These are phyloP conservation scores for Scomber scombrus DNA, from an alignment of 2,113 vertebrate genomes.

Conservation along the genomic window DNA sequence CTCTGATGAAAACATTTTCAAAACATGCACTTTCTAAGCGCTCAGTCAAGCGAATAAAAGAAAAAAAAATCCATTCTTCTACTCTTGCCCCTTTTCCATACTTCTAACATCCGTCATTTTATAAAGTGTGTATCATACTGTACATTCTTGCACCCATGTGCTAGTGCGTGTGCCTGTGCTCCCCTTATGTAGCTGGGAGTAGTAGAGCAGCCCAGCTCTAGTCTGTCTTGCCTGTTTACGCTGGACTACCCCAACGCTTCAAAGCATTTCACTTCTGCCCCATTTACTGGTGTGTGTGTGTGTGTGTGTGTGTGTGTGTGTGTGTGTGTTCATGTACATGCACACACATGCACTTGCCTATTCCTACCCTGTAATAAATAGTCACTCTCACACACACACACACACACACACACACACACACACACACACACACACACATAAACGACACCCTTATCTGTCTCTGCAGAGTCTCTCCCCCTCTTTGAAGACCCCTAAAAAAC, in stretches of 20 bases:
- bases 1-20: slow-evolving; percentile 72
- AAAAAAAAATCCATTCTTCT: slow-evolving; percentile 36
- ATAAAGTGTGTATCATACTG: slow-evolving; percentile 28
- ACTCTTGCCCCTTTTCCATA: slow-evolving; percentile 21
- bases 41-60: slow-evolving; percentile 59
- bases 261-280: slow-evolving; percentile 87
- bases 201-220: slow-evolving; percentile 67
- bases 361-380: slow-evolving; percentile 36
- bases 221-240: slow-evolving; percentile 82
- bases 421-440: slow-evolving; percentile 34
- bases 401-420: slow-evolving; percentile 9
- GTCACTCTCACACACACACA: slow-evolving; percentile 2
- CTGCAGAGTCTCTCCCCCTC: slow-evolving; percentile 69
- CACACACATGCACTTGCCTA: neutral
- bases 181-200: slow-evolving; percentile 60
- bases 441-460: slow-evolving; percentile 74
- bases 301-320: slow-evolving; percentile 28
- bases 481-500: slow-evolving; percentile 74
- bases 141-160: slow-evolving; percentile 26
- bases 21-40: slow-evolving; percentile 71
- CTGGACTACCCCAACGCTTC: slow-evolving; percentile 86
- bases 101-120: slow-evolving; percentile 46
- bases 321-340: slow-evolving; percentile 30
- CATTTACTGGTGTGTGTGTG: slow-evolving; percentile 80
- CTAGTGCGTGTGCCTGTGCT: slow-evolving; percentile 34